These are phyloP conservation scores for Caenorhabditis plicata DNA, from an alignment of 2,888 invertebrate species.

Conservation along the genomic window DNA sequence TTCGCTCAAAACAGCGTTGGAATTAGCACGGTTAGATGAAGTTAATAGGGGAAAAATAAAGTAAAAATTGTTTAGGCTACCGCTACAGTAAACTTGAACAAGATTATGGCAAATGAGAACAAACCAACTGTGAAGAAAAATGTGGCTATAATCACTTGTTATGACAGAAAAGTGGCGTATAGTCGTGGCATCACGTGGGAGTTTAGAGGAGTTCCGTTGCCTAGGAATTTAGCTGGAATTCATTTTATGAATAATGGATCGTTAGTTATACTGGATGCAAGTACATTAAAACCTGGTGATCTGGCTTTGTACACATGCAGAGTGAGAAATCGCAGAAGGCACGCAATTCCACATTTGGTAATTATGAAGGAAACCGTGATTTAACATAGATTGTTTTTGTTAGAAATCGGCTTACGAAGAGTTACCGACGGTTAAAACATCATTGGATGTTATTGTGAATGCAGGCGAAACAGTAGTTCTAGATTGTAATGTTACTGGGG, in stretches of 20 bases:
- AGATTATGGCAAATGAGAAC: slow-evolving; percentile 1
- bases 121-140: slow-evolving; percentile 7
- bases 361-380: not conserved
- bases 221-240: slow-evolving; percentile 64
- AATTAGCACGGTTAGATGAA: slow-evolving; percentile 25
- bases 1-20: slow-evolving; percentile 46
- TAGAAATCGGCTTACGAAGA: slow-evolving; percentile 29
- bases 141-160: slow-evolving; percentile 42
- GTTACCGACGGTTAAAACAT: slow-evolving; percentile 28
- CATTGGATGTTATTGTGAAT: slow-evolving; percentile 17
- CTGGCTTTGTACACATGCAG: slow-evolving; percentile 50
- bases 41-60: not conserved
- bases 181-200: slow-evolving; percentile 47
- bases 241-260: slow-evolving; percentile 68
- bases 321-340: slow-evolving; percentile 40
- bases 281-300: slow-evolving; percentile 41
- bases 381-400: not conserved
- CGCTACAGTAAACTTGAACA: slow-evolving; percentile 19
- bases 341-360: slow-evolving; percentile 28
- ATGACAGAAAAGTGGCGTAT: slow-evolving; percentile 50
- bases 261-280: slow-evolving; percentile 53
- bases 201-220: slow-evolving; percentile 48
- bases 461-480: slow-evolving; percentile 24
- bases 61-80: slow-evolving; percentile 10
- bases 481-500: slow-evolving; percentile 36